A percentile compares a stretch with the other conserved stretches of the same genome.
Evolutionary conservation across 2,113 vertebrate species (phyloP).

Genomic region (Trematomus loennbergii): DNA sequence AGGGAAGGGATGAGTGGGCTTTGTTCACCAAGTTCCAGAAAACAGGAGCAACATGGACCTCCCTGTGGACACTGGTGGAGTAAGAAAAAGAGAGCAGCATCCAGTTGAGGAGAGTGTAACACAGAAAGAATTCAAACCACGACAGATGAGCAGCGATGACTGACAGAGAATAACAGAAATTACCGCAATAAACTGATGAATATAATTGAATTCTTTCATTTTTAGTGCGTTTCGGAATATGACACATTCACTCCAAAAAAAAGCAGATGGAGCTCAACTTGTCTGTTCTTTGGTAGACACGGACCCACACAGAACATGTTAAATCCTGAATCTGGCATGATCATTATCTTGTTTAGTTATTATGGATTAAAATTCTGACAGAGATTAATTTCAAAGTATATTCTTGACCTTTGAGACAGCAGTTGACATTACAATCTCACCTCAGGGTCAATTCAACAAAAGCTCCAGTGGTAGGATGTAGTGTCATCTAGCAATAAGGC

Average conservation of each 20-base stretch:
- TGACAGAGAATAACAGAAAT: conserved; percentile 24
- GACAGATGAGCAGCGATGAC: conserved; percentile 10
- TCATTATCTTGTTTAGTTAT: not conserved
- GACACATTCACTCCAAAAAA: not conserved
- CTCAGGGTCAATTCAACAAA: not conserved
- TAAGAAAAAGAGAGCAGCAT: conserved; percentile 14
- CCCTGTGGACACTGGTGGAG: conserved; percentile 24
- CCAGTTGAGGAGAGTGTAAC: conserved; percentile 1
- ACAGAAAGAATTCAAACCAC: not conserved
- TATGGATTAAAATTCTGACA: not conserved
- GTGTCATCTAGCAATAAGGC: no score
- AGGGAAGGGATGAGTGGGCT: conserved; percentile 18
- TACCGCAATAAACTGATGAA: conserved; percentile 7
- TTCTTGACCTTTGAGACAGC: not conserved
- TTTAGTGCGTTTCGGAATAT: not conserved
- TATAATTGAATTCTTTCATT: not conserved
- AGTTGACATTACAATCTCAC: not conserved
- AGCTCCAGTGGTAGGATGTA: no score
- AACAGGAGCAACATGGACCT: conserved; percentile 22
- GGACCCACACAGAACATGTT: not conserved
- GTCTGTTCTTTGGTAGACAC: not conserved
- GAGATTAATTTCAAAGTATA: not conserved
- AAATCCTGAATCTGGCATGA: not conserved
- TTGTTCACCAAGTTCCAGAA: conserved; percentile 42
- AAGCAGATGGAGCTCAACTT: not conserved